phyloP scores from a whole-genome alignment of 2,113 vertebrate species.

The Pterocles gutturalis region DNA sequence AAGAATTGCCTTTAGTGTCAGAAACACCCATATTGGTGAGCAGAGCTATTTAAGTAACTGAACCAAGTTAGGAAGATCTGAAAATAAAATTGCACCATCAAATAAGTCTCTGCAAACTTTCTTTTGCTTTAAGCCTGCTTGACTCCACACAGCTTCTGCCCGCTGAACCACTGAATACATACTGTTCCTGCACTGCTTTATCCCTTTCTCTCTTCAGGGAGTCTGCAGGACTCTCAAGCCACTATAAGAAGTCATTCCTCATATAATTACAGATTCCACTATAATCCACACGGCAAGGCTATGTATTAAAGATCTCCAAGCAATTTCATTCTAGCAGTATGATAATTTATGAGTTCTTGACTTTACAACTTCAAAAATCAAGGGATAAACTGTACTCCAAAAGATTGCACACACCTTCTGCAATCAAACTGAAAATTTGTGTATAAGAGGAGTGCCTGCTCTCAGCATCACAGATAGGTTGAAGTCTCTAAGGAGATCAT shows the following conservation, averaged over 20 bases:
- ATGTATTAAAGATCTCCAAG: neutral
- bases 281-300: neutral
- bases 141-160: neutral
- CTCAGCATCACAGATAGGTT: neutral
- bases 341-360: neutral
- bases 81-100: neutral
- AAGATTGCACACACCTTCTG: neutral
- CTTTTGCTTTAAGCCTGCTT: neutral
- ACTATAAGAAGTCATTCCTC: neutral
- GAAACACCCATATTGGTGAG: neutral
- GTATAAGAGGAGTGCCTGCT: neutral
- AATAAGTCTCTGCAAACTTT: neutral
- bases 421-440: neutral
- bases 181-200: neutral
- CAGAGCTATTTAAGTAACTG: neutral
- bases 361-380: neutral
- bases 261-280: neutral
- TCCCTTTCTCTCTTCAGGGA: neutral
- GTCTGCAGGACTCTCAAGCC: neutral
- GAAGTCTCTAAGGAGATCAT: neutral
- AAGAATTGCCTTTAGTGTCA: neutral
- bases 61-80: neutral
- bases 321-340: neutral
- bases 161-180: neutral
- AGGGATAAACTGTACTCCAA: neutral